These are phyloP conservation scores for Pantherophis alleghaniensis DNA, from an alignment of 2,797 vertebrate genomes.

Conservation along the genomic window DNA sequence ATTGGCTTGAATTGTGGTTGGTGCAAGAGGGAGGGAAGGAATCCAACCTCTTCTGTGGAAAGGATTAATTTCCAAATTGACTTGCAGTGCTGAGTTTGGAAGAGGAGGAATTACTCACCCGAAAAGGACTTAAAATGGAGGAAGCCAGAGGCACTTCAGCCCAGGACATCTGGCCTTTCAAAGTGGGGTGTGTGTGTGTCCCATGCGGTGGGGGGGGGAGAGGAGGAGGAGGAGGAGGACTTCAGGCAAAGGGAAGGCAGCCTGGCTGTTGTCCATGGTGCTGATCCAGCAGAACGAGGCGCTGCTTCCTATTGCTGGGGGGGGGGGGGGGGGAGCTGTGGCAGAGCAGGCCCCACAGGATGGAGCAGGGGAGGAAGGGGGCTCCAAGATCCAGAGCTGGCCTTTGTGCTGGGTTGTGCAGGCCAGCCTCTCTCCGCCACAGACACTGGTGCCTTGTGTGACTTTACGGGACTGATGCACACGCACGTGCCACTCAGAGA, in stretches of 20 bases:
- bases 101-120: background rate
- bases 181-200: background rate
- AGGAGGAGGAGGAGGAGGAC: background rate
- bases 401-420: background rate
- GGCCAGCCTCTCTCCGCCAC: background rate
- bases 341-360: background rate
- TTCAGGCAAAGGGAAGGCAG: background rate
- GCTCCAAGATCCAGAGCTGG: background rate
- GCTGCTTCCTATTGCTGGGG: background rate
- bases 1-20: background rate
- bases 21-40: background rate
- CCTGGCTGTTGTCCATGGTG: background rate
- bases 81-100: background rate
- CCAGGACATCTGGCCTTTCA: background rate
- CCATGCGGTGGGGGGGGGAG: no score
- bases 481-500: background rate
- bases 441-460: background rate
- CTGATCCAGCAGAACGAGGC: background rate
- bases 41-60: background rate
- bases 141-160: background rate
- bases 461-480: background rate
- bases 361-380: background rate
- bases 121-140: background rate
- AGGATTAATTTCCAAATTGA: background rate
- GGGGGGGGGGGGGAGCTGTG: background rate